A percentile compares a stretch with the other conserved stretches of the same genome.
Conservation (phyloP, 2,113 vertebrate genomes). For the Nansenia antarctica region DNA sequence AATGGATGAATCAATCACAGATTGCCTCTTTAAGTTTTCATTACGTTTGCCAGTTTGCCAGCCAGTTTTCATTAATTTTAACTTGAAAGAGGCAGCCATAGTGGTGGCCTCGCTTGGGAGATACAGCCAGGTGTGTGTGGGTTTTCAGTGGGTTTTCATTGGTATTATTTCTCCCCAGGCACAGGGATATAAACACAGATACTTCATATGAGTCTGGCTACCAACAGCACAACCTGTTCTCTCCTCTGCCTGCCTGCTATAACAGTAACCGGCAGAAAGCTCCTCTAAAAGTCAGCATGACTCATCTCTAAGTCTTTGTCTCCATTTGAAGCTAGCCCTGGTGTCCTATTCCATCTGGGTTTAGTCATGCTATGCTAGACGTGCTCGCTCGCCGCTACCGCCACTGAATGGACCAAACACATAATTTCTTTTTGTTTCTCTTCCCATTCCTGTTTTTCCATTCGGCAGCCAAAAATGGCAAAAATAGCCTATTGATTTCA, state of each 20-base stretch:
- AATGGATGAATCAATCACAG: too few species aligned
- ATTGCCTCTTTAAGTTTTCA: too few species aligned
- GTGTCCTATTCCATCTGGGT: slow-evolving; percentile 36
- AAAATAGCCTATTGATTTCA: slow-evolving; percentile 8
- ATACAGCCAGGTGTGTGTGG: background rate
- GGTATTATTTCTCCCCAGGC: background rate
- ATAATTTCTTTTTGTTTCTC: slow-evolving; percentile 12
- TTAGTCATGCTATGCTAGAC: slow-evolving; percentile 29
- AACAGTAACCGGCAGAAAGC: background rate
- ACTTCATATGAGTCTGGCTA: background rate
- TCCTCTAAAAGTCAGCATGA: background rate
- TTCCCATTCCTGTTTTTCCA: background rate
- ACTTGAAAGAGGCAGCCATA: too few species aligned
- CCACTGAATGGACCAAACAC: slow-evolving; percentile 16
- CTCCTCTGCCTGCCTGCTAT: background rate
- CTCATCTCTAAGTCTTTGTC: background rate
- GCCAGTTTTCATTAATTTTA: too few species aligned
- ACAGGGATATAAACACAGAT: background rate
- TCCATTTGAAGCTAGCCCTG: background rate
- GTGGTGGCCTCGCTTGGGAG: too few species aligned
- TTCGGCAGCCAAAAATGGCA: background rate
- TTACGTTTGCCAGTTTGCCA: too few species aligned
- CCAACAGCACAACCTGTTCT: background rate
- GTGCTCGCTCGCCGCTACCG: background rate
- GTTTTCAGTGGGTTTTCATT: too few species aligned